A percentile compares a stretch with the other conserved stretches of the same genome.
phyloP scores from a whole-genome alignment of 37 sponge, comb jelly and placozoan genomes.

The Amphimedon queenslandica region DNA sequence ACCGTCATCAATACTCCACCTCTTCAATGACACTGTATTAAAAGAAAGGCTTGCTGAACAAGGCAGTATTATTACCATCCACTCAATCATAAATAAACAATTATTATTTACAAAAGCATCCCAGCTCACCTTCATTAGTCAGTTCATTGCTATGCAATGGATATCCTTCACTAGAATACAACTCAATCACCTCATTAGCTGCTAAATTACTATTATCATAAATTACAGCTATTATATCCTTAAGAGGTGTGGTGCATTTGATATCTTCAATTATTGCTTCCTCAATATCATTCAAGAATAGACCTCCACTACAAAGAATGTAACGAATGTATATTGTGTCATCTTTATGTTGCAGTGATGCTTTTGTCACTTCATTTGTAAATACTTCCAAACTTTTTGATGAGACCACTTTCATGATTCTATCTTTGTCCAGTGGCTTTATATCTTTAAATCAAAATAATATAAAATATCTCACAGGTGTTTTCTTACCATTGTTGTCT shows the following conservation, averaged over 20 bases:
- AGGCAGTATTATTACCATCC: too few relatives aligned
- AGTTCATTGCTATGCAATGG: not conserved
- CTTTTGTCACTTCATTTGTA: too few relatives aligned
- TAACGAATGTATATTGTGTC: not conserved
- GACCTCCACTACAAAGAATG: not conserved
- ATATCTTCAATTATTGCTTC: not conserved
- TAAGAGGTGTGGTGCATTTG: not conserved
- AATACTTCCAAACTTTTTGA: too few relatives aligned
- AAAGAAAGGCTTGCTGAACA: not conserved
- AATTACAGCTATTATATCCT: not conserved
- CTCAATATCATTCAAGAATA: not conserved
- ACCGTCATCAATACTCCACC: not conserved
- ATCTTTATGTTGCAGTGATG: not conserved
- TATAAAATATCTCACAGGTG: not conserved
- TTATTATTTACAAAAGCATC: not conserved
- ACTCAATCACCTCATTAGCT: not conserved
- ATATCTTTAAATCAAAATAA: not conserved
- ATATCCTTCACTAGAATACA: constrained; percentile 9
- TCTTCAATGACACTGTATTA: not conserved
- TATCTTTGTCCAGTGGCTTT: not conserved
- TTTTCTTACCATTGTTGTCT: not conserved
- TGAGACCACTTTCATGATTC: not conserved
- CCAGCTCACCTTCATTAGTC: not conserved
- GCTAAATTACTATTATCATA: not conserved
- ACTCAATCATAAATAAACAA: too few relatives aligned